Evolutionary conservation across 1,140 invertebrate species (phyloP).

Genomic region (Atta cephalotes): DNA sequence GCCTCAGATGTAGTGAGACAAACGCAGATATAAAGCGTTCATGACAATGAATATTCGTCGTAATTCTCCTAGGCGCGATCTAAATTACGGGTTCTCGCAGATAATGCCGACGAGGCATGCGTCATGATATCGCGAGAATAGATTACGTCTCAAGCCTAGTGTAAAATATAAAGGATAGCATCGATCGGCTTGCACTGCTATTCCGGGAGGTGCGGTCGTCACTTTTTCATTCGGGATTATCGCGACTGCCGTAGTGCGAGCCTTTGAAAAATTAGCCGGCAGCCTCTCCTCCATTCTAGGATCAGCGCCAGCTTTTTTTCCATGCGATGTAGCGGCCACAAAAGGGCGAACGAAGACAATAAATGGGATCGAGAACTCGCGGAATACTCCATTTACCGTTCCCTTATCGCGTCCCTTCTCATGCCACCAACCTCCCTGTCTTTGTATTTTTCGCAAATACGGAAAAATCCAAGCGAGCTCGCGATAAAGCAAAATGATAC

Average conservation of each 20-base stretch:
- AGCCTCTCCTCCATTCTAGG: constrained; percentile 34
- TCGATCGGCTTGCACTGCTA: constrained; percentile 59
- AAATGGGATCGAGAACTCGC: constrained; percentile 60
- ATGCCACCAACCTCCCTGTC: background rate
- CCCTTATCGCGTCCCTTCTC: constrained; percentile 36
- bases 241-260: constrained; percentile 58
- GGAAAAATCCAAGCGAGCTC: background rate
- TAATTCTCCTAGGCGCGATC: constrained; percentile 19
- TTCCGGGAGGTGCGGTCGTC: constrained; percentile 24
- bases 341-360: constrained; percentile 49
- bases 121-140: constrained; percentile 52
- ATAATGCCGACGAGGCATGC: constrained; percentile 39
- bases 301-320: constrained; percentile 60
- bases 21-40: background rate
- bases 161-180: constrained; percentile 63
- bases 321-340: constrained; percentile 40
- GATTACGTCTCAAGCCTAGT: constrained; percentile 41
- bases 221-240: constrained; percentile 76
- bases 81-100: constrained; percentile 34
- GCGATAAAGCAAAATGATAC: constrained; percentile 1
- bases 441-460: constrained; percentile 43
- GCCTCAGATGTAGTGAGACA: background rate
- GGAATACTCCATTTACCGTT: constrained; percentile 58
- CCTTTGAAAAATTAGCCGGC: constrained; percentile 75
- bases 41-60: constrained; percentile 7